Percentiles rank a stretch among this genome's conserved stretches.
Evolutionary conservation across 2,113 vertebrate species (phyloP).

Genomic region (Triplophysa siluroides): DNA sequence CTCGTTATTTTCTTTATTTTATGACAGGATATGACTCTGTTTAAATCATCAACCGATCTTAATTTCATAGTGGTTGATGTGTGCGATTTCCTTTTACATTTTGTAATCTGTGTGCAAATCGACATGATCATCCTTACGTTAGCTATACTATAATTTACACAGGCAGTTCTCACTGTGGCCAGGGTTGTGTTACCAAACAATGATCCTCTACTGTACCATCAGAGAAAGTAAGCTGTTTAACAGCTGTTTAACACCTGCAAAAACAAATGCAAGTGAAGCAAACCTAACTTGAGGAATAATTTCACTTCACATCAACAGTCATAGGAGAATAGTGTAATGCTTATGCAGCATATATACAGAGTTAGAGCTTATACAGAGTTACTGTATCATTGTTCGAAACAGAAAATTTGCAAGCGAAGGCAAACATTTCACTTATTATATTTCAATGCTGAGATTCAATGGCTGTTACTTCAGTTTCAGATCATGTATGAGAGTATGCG

Average conservation of each 20-base stretch:
- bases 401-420: neutral
- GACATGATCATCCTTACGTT: neutral
- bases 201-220: slow-evolving; percentile 25
- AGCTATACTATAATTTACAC: neutral
- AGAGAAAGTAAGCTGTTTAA: slow-evolving; percentile 35
- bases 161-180: neutral
- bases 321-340: neutral
- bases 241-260: slow-evolving; percentile 63
- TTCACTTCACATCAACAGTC: slow-evolving; percentile 3
- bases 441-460: neutral
- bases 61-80: neutral
- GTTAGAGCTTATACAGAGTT: no score
- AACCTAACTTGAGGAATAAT: slow-evolving; percentile 24
- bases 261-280: slow-evolving; percentile 57
- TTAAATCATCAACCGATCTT: neutral
- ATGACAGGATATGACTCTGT: neutral
- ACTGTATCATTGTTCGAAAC: neutral
- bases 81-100: neutral
- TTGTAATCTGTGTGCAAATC: neutral
- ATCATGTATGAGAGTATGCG: neutral
- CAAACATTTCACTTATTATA: neutral
- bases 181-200: slow-evolving; percentile 42
- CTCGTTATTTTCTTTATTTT: neutral
- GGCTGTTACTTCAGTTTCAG: neutral
- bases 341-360: no score